These are phyloP conservation scores for Acanthosepion esculentum DNA, from an alignment of 2,888 invertebrate species.

Conservation along the genomic window DNA sequence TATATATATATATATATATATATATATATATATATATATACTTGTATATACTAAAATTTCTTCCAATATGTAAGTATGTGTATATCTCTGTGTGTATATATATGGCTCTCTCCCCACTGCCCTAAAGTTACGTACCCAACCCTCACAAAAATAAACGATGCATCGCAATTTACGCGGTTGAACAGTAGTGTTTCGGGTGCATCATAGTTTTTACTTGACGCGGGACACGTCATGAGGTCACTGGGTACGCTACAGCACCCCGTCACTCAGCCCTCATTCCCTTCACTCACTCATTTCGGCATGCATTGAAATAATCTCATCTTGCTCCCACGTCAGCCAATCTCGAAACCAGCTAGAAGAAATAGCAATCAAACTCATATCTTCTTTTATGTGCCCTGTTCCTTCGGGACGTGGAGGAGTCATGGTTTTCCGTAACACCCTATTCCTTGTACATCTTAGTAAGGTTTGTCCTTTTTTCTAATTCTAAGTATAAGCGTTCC, in stretches of 20 bases:
- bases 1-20: not conserved
- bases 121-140: not conserved
- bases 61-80: no score
- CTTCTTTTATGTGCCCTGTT: no score
- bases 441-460: no score
- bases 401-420: no score
- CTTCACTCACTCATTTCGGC: not conserved
- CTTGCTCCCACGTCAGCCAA: not conserved
- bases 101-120: not conserved
- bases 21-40: not conserved
- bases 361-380: no score
- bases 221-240: not conserved
- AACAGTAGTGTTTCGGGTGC: not conserved
- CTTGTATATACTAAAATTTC: not conserved
- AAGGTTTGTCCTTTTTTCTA: no score
- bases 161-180: not conserved
- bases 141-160: not conserved
- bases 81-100: not conserved
- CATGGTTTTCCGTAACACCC: no score
- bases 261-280: not conserved
- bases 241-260: not conserved
- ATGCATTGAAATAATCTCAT: not conserved
- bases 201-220: conserved; percentile 7
- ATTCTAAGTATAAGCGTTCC: no score
- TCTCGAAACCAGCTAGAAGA: not conserved